Conservation (phyloP, 2,888 invertebrate species). For the Drosophila anceps region DNA sequence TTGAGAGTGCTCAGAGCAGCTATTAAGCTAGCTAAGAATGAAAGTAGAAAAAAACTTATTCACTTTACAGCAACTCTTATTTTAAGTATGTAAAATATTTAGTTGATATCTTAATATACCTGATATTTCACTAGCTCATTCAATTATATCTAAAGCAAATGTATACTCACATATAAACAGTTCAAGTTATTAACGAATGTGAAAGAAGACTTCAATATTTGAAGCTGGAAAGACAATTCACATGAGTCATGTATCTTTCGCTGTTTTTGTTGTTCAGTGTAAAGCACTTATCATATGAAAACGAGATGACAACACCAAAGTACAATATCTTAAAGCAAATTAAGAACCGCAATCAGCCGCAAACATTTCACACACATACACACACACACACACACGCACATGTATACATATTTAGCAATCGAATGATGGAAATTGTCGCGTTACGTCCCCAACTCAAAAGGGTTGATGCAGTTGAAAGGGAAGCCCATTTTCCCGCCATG, state of each 20-base stretch:
- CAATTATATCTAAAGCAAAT: too few species aligned
- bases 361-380: constrained; percentile 56
- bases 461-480: constrained; percentile 39
- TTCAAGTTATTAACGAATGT: too few species aligned
- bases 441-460: constrained; percentile 22
- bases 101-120: too few species aligned
- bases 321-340: constrained; percentile 64
- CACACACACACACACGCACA: constrained; percentile 12
- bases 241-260: too few species aligned
- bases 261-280: constrained; percentile 15
- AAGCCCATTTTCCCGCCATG: constrained; percentile 5
- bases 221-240: not conserved
- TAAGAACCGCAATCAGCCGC: constrained; percentile 76
- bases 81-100: too few species aligned
- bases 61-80: not conserved
- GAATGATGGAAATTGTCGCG: constrained; percentile 32
- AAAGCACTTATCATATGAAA: constrained; percentile 39
- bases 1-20: not conserved
- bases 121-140: too few species aligned
- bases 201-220: not conserved
- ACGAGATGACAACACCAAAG: constrained; percentile 19
- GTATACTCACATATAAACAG: too few species aligned
- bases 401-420: constrained; percentile 24
- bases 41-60: not conserved
- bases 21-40: not conserved